These are phyloP conservation scores for Cepaea hortensis DNA, from an alignment of 2,888 invertebrate species.

Conservation along the genomic window DNA sequence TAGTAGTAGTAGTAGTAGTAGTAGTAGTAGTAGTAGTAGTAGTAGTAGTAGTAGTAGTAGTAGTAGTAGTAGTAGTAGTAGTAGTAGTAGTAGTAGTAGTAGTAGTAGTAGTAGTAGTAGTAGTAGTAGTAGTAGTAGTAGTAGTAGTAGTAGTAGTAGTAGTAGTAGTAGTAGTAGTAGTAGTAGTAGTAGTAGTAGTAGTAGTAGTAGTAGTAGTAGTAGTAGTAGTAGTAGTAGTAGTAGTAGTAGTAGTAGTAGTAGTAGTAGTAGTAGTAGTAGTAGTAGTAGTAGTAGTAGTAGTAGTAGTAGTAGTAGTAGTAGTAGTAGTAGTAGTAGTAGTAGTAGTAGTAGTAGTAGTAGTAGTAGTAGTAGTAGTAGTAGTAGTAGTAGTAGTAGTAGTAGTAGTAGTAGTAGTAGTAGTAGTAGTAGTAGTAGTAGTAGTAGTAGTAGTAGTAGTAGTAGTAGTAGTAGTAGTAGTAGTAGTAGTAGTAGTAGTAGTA, in stretches of 20 bases:
- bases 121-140: too few relatives aligned
- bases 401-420: not conserved
- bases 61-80: not conserved
- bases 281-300: not conserved
- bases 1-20: too few relatives aligned
- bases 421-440: too few relatives aligned
- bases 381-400: not conserved
- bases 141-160: not conserved
- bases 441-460: too few relatives aligned
- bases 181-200: too few relatives aligned
- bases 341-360: too few relatives aligned
- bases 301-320: not conserved
- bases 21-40: not conserved
- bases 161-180: not conserved
- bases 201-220: too few relatives aligned
- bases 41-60: conserved; percentile 1
- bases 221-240: too few relatives aligned
- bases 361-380: not conserved
- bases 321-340: not conserved
- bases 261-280: not conserved
- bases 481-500: not conserved
- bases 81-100: not conserved
- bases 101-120: too few relatives aligned
- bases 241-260: too few relatives aligned
- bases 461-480: too few relatives aligned